Evolutionary conservation across 2,888 invertebrate species (phyloP), one percentile per base, ranked within the genome.

Genomic region (Melitaea athalia): DNA sequence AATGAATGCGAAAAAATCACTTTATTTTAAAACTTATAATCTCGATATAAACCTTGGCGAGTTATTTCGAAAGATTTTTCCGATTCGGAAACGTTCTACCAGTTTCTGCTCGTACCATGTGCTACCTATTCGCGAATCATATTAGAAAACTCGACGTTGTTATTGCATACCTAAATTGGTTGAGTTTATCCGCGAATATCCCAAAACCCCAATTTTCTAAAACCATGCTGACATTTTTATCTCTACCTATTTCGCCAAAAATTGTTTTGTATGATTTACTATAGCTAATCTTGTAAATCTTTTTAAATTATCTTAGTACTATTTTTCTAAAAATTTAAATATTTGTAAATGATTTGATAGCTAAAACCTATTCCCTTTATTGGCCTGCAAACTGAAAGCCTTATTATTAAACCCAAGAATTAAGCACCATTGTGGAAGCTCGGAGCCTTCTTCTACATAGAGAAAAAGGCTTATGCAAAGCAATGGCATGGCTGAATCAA

Each of bases 141-240:
- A 49, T 49, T 14, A 47, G 24, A 47, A 17, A 11, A 15, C 50
- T 66, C 59, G 63, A 60, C 66, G 52, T 38, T 57, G 70, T 66
- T 70, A 70, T 67, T 67, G 61, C 59, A 64, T 67, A 55, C 63
- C 50, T 50, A 70, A 70, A 70, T 67, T 67, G 64, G 43, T 64
- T 64, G 59, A 59, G 59, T 67, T 64, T 65, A 15, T 57, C 57
- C 15, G 57, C 14, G 42, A 57, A 57, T 57, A 38, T 11, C 15
- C 11, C 42, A n/a, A 57, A 57, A 15, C 57, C 8, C 6, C 11
- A 42, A 42, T 57, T 57, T 57, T 33, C 33, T 55, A n/a, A 14
- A 1, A 38, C 31, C 31, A 10, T 14, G n/a, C 33, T 55, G n/a
- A n/a, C 55, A n/a, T 14, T n/a, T n/a, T 15, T 52, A 8, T 8